Evolutionary conservation across 2,797 vertebrate species (phyloP), one percentile per base, ranked within the genome.

Genomic region (Otus scops): DNA sequence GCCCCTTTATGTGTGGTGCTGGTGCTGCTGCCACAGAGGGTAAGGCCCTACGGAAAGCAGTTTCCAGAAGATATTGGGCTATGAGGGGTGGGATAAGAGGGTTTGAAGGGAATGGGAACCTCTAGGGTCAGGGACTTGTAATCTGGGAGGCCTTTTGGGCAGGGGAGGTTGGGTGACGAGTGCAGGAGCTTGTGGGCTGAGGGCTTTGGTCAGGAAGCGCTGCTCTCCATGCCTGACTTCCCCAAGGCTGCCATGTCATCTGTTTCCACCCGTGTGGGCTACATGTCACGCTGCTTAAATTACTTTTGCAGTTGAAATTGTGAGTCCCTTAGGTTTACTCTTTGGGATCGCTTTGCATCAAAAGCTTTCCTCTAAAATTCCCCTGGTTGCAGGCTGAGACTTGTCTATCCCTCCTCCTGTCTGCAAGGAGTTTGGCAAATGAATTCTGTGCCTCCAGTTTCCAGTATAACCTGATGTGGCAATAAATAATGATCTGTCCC

Each of bases 401-500:
- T 63, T 65, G 28, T 60, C 82, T 53, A 1, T 64, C 7, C 12
- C 21, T 39, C 7, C 43, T 85, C 5, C 39, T 67, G 47, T 50
- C 48, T 74, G 60, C 36, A 50, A 3, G 36, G 60, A 77, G 34
- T 78, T 77, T 85, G 64, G 79, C 38, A 95, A 92, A 60, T 21
- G 11, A 77, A 57, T 39, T 67, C 41, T 21, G 5, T 75, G 51
- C 56, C 70, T 77, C 22, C 17, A 39, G 27, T 53, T 94, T 92
- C 70, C 78, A 68, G 56, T 67, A 71, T 89, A 80, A 85, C 26
- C 45, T 57, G 43, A 54, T 78, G 50, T 36, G 59, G 47, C 60
- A 80, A 85, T 91, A 87, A 92, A 85, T 75, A 75, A 93, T 50
- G 23, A 71, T 88, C 34, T 32, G 17, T 78, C 61, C 57, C 57